Percentiles rank a stretch among this genome's conserved stretches.
These are phyloP conservation scores for Labia minor DNA, from an alignment of 2,888 invertebrate genomes.

Conservation along the genomic window DNA sequence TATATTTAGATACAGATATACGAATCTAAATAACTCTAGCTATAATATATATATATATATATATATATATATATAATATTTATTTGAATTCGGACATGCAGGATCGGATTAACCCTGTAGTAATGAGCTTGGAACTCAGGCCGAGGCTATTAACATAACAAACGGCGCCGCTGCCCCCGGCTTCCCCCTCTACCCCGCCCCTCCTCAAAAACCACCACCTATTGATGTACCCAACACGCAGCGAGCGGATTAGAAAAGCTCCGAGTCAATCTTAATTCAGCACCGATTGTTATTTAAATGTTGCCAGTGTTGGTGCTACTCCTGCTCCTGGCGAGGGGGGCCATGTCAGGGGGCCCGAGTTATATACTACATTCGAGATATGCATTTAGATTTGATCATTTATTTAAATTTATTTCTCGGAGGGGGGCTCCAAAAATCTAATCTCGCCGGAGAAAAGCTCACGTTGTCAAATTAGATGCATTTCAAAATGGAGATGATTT, in stretches of 20 bases:
- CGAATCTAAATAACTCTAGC: too few species aligned
- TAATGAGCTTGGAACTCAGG: background rate
- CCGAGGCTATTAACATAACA: background rate
- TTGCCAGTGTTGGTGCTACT: background rate
- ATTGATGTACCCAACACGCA: background rate
- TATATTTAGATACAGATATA: too few species aligned
- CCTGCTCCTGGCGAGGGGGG: too few species aligned
- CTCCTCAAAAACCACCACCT: background rate
- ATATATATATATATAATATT: too few species aligned
- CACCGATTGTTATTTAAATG: slow-evolving; percentile 2
- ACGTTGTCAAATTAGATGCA: too few species aligned
- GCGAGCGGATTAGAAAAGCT: background rate
- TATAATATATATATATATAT: too few species aligned
- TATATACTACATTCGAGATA: background rate
- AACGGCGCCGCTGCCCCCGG: background rate
- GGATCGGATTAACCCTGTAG: background rate
- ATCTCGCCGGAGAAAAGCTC: too few species aligned
- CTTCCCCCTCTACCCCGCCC: background rate
- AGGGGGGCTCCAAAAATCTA: too few species aligned
- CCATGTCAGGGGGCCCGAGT: too few species aligned
- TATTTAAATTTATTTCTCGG: slow-evolving; percentile 13
- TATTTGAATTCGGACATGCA: too few species aligned
- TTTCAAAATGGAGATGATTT: too few species aligned
- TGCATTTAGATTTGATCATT: background rate
- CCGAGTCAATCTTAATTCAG: slow-evolving; percentile 7